Evolutionary conservation across 2,113 vertebrate genomes (phyloP), one percentile per base, ranked within the genome.

Genomic region (Acanthochromis polyacanthus): DNA sequence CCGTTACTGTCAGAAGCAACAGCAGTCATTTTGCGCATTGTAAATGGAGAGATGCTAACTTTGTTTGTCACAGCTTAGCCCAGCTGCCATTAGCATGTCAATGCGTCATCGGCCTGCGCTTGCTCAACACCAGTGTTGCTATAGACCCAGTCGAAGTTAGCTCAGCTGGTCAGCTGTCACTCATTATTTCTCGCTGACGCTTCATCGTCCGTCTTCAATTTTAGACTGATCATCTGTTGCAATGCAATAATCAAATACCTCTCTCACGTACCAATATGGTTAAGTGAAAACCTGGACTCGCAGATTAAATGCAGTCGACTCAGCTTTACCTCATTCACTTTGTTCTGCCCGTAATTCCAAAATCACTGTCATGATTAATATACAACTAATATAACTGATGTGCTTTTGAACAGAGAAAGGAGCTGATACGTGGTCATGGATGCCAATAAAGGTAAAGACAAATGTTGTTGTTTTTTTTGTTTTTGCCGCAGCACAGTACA

Each of bases 71-170:
- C 52, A 53, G 46, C 40, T 14, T 72, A 70, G 66, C 78, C 15
- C 62, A 77, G 70, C 75, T 71, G 59, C 76, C 22, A 2, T 69
- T 86, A 81, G 70, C 79, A 30, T 74, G 84, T 71, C 58, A 72
- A n/a, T 88, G 86, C 91, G 88, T 92, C 90, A 92, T 82, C 83
- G 88, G 89, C 72, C 87, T 84, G 88, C 86, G 87, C 82, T 71
- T 75, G 72, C 50, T 60, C 66, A 76, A 82, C 48, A 78, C 30
- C 19, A 43, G 28, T 56, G 73, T 36, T 69, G 20, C 30, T 86
- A 56, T 46, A 78, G 56, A 53, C 71, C 62, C 25, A 38, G 46
- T 66, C 19, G 28, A 63, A 63, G 75, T 71, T 70, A 25, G 61
- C 57, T 60, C 57, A 79, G 12, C 38, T 60, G 14, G 19, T 40